These are phyloP conservation scores for Araneus ventricosus DNA, from an alignment of 1,140 invertebrate genomes.

Conservation along the genomic window DNA sequence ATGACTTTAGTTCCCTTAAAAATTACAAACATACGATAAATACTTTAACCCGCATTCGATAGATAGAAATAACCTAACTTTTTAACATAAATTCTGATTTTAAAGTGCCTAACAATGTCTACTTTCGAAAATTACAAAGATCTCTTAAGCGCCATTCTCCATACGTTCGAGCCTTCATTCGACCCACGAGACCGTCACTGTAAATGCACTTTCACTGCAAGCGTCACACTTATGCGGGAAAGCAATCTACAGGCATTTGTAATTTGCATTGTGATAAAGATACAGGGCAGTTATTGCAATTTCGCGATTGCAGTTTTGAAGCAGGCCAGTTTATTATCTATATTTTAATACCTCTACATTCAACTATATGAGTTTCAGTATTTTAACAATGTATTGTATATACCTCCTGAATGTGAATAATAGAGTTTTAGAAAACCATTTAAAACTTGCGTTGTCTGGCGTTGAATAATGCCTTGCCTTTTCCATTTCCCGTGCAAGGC, in stretches of 20 bases:
- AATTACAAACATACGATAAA: too few species aligned
- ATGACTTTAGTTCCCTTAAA: too few species aligned
- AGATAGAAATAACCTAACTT: too few species aligned
- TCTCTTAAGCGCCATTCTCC: too few species aligned
- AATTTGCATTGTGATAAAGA: neutral
- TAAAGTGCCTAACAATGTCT: too few species aligned
- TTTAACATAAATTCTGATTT: too few species aligned
- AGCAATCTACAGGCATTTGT: neutral
- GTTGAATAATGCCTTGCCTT: neutral
- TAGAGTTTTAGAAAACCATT: slow-evolving; percentile 14
- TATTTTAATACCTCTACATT: neutral
- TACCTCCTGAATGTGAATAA: neutral
- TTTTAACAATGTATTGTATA: neutral
- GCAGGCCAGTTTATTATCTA: neutral
- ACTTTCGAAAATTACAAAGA: too few species aligned
- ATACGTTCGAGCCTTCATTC: neutral
- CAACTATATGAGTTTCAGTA: neutral
- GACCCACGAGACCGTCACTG: neutral
- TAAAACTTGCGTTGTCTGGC: neutral
- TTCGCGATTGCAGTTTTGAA: neutral
- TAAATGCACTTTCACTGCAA: neutral
- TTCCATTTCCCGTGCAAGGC: neutral
- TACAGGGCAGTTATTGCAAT: neutral
- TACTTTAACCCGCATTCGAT: too few species aligned
- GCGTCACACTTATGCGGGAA: neutral